phyloP scores from a whole-genome alignment of 2,797 vertebrate species.

The Anabas testudineus region DNA sequence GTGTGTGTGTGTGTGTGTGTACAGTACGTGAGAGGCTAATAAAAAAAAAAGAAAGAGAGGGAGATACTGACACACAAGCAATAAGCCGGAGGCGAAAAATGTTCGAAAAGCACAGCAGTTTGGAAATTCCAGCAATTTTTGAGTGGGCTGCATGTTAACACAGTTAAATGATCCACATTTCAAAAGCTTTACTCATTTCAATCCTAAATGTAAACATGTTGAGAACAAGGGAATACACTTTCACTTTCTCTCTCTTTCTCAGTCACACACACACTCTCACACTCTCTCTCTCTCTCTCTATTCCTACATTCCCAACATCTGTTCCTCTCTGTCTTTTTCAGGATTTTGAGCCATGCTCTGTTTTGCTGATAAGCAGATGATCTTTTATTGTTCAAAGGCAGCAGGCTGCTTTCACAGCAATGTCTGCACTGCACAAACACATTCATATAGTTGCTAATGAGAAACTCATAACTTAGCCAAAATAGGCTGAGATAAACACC shows the following conservation, averaged over 20 bases:
- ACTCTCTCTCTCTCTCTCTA: background rate
- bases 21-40: conserved; percentile 13
- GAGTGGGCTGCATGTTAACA: conserved; percentile 56
- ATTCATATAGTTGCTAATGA: conserved; percentile 63
- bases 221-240: conserved; percentile 39
- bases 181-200: conserved; percentile 66
- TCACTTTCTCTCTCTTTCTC: background rate
- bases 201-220: conserved; percentile 67
- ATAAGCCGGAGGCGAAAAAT: background rate
- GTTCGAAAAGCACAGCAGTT: conserved; percentile 20
- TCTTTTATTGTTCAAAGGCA: conserved; percentile 75
- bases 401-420: conserved; percentile 69
- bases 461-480: conserved; percentile 63
- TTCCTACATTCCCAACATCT: conserved; percentile 62
- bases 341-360: conserved; percentile 39
- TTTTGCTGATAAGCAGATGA: conserved; percentile 71
- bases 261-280: background rate
- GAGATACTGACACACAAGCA: conserved; percentile 23
- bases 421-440: conserved; percentile 66
- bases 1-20: conserved; percentile 24
- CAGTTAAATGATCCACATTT: conserved; percentile 62
- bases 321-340: conserved; percentile 56
- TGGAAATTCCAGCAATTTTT: conserved; percentile 51
- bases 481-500: conserved; percentile 41
- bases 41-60: too few relatives aligned